Base-by-base conservation (phyloP, 2,888 invertebrate genomes). In the Diarsia dahlii region DNA sequence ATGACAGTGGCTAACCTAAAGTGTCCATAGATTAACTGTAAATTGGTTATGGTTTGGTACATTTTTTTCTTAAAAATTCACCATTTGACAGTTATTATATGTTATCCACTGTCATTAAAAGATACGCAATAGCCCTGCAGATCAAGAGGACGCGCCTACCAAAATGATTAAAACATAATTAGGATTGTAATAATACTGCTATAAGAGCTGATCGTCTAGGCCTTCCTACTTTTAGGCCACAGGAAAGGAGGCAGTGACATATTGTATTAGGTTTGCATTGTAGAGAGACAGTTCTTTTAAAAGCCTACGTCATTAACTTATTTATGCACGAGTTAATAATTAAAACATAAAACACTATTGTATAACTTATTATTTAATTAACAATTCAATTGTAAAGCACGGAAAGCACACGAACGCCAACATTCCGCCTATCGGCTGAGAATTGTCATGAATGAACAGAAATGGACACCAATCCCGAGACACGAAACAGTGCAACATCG, bases 391-490 rank as follows among this genome's bases (percentile, higher is more conserved):
- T 74, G 10, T n/a, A 52, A 15, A 52, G 69, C 63, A 65, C 70
- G 62, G 69, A 82, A 86, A 84, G 69, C 54, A 66, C 70, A 78
- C 74, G 67, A 80, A 71, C 54, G 62, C 58, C 46, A 23, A 23
- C 82, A 86, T 84, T 84, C 70, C 69, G 50, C 20, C 6, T 58
- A 76, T 74, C 71, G 62, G 52, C 65, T 82, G 72, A 76, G 78
- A 85, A 87, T 83, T 85, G 86, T 84, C 82, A 87, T 89, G 88
- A 90, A 90, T 91, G 89, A 89, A 88, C 82, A 79, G 82, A 88
- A 89, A 88, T 90, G 76, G 78, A 85, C 84, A 81, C 84, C 86
- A 84, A 84, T 87, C 81, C 78, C 68, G 84, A 80, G 78, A 72
- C 84, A 87, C 80, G 84, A 87, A 79, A 86, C 80, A 88, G 80